Evolutionary conservation across 1,140 invertebrate species (phyloP).

Genomic region (Drosophila hydei): DNA sequence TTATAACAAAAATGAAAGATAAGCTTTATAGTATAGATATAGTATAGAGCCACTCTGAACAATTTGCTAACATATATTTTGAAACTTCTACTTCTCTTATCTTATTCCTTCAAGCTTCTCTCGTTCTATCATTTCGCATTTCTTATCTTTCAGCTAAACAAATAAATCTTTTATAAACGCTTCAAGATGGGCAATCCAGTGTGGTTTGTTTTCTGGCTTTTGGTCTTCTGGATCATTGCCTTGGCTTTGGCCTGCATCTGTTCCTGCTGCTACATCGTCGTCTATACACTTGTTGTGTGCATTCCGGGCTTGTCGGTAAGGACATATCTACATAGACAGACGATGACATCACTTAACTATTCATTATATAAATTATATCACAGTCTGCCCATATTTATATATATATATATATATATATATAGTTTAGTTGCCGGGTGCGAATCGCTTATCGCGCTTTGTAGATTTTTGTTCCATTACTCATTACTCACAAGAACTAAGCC

Average conservation of each 20-base stretch:
- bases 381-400: no score
- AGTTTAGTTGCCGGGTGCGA: constrained; percentile 29
- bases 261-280: constrained; percentile 89
- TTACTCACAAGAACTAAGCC: constrained; percentile 31
- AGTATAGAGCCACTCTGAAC: not conserved
- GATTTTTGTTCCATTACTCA: constrained; percentile 59
- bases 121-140: constrained; percentile 8
- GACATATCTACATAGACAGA: not conserved
- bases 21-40: no score
- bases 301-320: constrained; percentile 86
- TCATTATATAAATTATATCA: no score
- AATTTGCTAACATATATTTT: no score
- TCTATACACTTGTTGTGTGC: constrained; percentile 90
- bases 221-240: constrained; percentile 90
- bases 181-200: constrained; percentile 85
- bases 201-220: constrained; percentile 90
- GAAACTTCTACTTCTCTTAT: constrained; percentile 46
- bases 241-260: constrained; percentile 90
- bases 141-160: constrained; percentile 62
- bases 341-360: constrained; percentile 36
- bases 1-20: no score
- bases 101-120: constrained; percentile 25
- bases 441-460: constrained; percentile 45
- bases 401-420: not conserved
- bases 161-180: constrained; percentile 18